Percentiles rank a stretch among this genome's conserved stretches.
These are phyloP conservation scores for Halocynthia roretzi DNA, from an alignment of 23 tunicate genomes.

Conservation along the genomic window DNA sequence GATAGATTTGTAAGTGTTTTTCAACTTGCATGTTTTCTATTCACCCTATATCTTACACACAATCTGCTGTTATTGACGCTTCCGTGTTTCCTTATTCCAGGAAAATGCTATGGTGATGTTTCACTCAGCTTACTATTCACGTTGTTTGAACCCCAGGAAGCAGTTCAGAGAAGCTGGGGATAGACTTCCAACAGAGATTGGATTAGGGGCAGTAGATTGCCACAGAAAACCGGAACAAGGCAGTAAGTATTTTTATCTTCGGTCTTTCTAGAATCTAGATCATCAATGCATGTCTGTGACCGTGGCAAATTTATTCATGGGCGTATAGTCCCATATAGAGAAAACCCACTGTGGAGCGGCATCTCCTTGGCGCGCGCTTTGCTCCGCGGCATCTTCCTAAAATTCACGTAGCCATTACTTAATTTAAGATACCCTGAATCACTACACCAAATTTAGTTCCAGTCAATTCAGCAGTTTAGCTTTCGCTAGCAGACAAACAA, in stretches of 20 bases:
- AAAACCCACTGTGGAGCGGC: too few species aligned
- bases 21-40: background rate
- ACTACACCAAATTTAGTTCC: too few species aligned
- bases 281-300: background rate
- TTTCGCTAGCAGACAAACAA: too few species aligned
- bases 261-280: background rate
- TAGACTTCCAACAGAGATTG: conserved; percentile 25
- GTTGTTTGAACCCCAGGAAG: conserved; percentile 32
- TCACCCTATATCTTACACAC: background rate
- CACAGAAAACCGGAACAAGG: conserved; percentile 88
- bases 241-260: conserved; percentile 29
- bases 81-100: conserved; percentile 4
- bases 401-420: too few species aligned
- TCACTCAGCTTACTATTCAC: conserved; percentile 53
- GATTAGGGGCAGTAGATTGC: conserved; percentile 90
- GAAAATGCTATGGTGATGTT: conserved; percentile 40
- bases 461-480: too few species aligned
- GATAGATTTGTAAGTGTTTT: conserved; percentile 30
- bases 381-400: too few species aligned
- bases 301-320: background rate
- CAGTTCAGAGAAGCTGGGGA: conserved; percentile 29
- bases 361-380: too few species aligned
- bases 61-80: background rate
- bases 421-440: too few species aligned
- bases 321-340: too few species aligned